phyloP scores from a whole-genome alignment of 2,797 vertebrate genomes.

The Tolypeutes matacus region DNA sequence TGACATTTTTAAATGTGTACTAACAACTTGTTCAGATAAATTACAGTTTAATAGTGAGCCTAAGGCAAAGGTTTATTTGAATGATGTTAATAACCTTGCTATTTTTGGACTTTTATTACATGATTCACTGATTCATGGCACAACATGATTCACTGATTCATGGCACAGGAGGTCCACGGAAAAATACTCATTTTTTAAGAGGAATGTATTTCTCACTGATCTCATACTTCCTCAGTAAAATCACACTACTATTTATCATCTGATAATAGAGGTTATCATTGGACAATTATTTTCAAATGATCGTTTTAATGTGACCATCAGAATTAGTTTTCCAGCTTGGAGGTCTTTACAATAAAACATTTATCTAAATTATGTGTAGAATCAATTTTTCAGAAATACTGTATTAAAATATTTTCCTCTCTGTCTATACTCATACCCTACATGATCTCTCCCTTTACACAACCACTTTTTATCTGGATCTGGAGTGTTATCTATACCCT shows the following conservation, averaged over 20 bases:
- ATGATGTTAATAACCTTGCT: conserved; percentile 20
- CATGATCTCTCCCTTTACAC: neutral
- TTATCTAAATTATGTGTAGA: conserved; percentile 9
- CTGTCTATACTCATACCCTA: neutral
- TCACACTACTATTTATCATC: conserved; percentile 29
- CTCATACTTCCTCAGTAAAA: conserved; percentile 61
- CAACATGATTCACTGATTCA: conserved; percentile 27
- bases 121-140: conserved; percentile 49
- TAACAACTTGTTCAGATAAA: neutral
- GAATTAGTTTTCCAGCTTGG: neutral
- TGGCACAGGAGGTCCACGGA: conserved; percentile 44
- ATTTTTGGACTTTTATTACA: conserved; percentile 30
- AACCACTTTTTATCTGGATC: neutral
- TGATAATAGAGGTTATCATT: neutral
- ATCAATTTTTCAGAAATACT: neutral
- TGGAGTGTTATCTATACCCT: neutral
- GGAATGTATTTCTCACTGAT: conserved; percentile 61
- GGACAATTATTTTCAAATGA: neutral
- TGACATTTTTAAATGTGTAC: neutral
- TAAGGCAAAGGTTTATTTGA: conserved; percentile 21
- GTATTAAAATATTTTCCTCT: neutral
- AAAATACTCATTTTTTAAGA: neutral
- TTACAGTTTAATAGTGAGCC: neutral
- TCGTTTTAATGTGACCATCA: neutral
- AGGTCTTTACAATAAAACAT: neutral